These are phyloP conservation scores for Poeciliopsis turneri DNA, from an alignment of 2,797 vertebrate species.

Conservation along the genomic window DNA sequence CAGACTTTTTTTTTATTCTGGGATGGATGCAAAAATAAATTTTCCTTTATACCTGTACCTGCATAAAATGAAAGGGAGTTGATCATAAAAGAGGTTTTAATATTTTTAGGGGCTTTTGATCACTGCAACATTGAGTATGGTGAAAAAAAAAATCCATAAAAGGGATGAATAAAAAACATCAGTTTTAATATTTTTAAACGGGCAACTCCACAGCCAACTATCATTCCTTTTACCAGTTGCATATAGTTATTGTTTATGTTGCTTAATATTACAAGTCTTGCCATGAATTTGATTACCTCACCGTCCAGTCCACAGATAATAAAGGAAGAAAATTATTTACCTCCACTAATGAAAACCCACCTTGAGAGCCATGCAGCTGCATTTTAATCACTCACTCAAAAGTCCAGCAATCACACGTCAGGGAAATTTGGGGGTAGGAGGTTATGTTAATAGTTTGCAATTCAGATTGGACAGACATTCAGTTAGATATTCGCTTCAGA, in stretches of 20 bases:
- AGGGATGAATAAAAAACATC: too few species aligned
- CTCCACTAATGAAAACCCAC: constrained; percentile 72
- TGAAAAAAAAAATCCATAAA: too few species aligned
- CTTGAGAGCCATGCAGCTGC: constrained; percentile 51
- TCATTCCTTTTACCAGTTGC: too few species aligned
- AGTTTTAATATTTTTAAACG: too few species aligned
- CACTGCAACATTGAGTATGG: too few species aligned
- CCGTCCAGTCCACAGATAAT: constrained; percentile 58
- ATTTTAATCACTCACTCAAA: constrained; percentile 63
- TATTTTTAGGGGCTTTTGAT: too few species aligned
- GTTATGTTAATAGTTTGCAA: constrained; percentile 68
- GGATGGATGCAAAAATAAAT: not conserved
- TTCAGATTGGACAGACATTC: constrained; percentile 49
- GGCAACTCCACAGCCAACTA: too few species aligned
- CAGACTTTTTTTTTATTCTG: not conserved
- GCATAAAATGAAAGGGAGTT: not conserved
- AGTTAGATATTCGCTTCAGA: constrained; percentile 64
- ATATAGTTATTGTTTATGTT: too few species aligned
- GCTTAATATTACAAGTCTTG: too few species aligned
- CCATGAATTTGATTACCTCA: too few species aligned
- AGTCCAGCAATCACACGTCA: constrained; percentile 49
- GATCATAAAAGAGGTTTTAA: not conserved
- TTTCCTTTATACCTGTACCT: not conserved
- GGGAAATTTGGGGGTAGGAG: constrained; percentile 57
- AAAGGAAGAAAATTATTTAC: constrained; percentile 71